phyloP scores from a whole-genome alignment of 2,888 invertebrate genomes.

The Emmelina monodactyla region DNA sequence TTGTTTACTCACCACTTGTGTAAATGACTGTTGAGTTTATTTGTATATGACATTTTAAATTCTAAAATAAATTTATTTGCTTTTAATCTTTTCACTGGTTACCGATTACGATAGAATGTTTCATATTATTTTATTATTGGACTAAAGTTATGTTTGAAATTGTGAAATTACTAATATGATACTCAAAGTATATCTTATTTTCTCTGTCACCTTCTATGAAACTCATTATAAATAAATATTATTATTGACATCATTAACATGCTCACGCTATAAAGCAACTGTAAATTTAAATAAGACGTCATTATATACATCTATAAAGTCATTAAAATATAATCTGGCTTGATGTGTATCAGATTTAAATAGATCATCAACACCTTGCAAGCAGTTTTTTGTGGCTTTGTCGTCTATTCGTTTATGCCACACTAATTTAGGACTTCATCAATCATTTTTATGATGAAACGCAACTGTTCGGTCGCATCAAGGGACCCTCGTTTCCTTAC shows the following conservation, averaged over 20 bases:
- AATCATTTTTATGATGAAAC: constrained; percentile 46
- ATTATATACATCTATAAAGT: background rate
- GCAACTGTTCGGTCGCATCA: constrained; percentile 40
- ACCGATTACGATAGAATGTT: too few relatives aligned
- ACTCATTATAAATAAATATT: too few relatives aligned
- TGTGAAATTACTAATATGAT: too few relatives aligned
- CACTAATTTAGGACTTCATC: constrained; percentile 48
- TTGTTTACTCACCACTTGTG: constrained; percentile 52
- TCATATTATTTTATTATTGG: too few relatives aligned
- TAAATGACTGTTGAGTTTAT: too few relatives aligned
- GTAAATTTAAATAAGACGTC: too few relatives aligned
- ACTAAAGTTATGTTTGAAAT: too few relatives aligned
- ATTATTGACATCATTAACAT: background rate
- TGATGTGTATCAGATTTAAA: constrained; percentile 28
- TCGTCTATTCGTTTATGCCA: constrained; percentile 32
- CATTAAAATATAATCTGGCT: constrained; percentile 17
- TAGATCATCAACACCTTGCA: constrained; percentile 34
- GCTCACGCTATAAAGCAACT: background rate
- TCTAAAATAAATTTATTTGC: too few relatives aligned
- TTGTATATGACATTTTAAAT: too few relatives aligned
- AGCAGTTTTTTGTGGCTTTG: constrained; percentile 25
- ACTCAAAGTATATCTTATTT: too few relatives aligned
- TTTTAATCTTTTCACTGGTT: too few relatives aligned
- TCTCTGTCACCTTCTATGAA: too few relatives aligned
- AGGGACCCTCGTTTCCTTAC: constrained; percentile 34